Conservation (phyloP, 1,140 invertebrate species). For the Hesperophylax magnus region DNA sequence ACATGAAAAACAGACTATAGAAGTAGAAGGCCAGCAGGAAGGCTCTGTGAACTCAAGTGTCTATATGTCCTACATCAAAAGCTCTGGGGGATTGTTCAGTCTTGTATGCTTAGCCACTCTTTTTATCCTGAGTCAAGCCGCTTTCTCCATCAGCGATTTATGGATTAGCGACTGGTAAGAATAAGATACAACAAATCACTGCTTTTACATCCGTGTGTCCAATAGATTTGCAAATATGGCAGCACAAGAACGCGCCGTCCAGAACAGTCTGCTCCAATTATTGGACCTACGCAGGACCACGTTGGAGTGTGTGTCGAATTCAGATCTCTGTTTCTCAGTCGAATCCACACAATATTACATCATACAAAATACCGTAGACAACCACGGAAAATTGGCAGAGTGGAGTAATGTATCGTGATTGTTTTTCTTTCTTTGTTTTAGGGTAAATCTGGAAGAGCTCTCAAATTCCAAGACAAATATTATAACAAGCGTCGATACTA, state of each 20-base stretch:
- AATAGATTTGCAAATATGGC: too few relatives aligned
- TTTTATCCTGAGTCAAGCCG: slow-evolving; percentile 67
- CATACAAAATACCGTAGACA: too few relatives aligned
- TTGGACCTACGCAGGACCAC: too few relatives aligned
- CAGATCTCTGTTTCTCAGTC: too few relatives aligned
- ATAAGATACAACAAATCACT: too few relatives aligned
- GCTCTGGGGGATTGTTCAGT: slow-evolving; percentile 68
- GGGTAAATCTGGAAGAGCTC: slow-evolving; percentile 69
- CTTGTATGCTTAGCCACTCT: slow-evolving; percentile 67
- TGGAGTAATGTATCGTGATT: too few relatives aligned
- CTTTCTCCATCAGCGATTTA: slow-evolving; percentile 65
- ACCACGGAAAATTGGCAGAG: too few relatives aligned
- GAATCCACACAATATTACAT: too few relatives aligned
- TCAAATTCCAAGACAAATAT: neutral
- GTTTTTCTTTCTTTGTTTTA: slow-evolving; percentile 47
- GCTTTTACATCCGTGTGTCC: too few relatives aligned
- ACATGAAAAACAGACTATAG: slow-evolving; percentile 10
- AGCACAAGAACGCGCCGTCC: too few relatives aligned
- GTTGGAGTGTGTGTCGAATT: too few relatives aligned
- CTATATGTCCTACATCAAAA: slow-evolving; percentile 73
- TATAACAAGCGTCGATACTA: neutral
- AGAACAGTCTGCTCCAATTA: too few relatives aligned
- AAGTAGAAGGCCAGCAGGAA: slow-evolving; percentile 61
- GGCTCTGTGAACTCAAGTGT: slow-evolving; percentile 65
- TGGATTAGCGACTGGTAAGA: slow-evolving; percentile 67